Evolutionary conservation across 1,140 invertebrate species (phyloP).

Genomic region (Carposina sasakii): DNA sequence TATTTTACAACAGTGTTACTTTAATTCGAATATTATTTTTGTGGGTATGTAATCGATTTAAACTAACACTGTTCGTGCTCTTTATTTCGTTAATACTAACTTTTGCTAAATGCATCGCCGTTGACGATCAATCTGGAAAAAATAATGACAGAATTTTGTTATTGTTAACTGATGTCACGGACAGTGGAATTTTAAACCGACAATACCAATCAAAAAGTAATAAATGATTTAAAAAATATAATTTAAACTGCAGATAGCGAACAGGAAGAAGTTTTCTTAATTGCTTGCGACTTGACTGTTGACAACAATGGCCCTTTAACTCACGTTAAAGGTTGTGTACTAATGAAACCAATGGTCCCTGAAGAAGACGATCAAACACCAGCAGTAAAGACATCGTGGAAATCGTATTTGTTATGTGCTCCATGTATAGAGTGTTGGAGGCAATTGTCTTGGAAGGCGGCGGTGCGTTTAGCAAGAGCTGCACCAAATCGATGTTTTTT

Average conservation of each 20-base stretch:
- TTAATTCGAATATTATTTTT: constrained; percentile 7
- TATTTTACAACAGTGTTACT: constrained; percentile 53
- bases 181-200: constrained; percentile 47
- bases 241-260: constrained; percentile 34
- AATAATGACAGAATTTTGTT: too few species aligned
- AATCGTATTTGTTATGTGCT: constrained; percentile 37
- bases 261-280: constrained; percentile 46
- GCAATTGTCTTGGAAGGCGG: constrained; percentile 45
- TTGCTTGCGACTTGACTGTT: constrained; percentile 46
- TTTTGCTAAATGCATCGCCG: constrained; percentile 43
- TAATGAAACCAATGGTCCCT: constrained; percentile 32
- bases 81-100: constrained; percentile 21
- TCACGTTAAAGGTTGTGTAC: constrained; percentile 40
- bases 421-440: constrained; percentile 33
- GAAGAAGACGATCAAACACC: constrained; percentile 27
- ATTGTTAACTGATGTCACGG: too few species aligned
- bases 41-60: constrained; percentile 16
- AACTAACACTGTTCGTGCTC: constrained; percentile 47
- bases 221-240: too few species aligned
- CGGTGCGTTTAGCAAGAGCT: constrained; percentile 54
- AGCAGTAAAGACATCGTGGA: constrained; percentile 31
- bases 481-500: constrained; percentile 31
- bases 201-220: too few species aligned
- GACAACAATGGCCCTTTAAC: constrained; percentile 24
- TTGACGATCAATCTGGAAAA: too few species aligned